Evolutionary conservation across 1,140 invertebrate species (phyloP).

Genomic region (Neocloeon triangulifer): DNA sequence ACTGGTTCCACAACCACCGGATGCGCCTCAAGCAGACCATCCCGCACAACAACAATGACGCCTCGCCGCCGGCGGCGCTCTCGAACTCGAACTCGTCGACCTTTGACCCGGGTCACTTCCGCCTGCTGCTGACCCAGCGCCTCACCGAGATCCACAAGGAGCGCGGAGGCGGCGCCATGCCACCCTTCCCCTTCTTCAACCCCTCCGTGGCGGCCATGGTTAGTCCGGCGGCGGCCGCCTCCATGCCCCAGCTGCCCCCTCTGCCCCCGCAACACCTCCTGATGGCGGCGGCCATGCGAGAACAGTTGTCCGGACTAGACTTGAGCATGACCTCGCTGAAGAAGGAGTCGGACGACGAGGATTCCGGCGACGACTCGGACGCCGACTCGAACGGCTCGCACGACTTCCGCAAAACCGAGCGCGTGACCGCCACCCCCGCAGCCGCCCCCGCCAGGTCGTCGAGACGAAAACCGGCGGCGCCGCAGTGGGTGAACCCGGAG

Average conservation of each 20-base stretch:
- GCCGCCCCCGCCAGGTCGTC: slow-evolving; percentile 24
- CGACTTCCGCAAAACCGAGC: slow-evolving; percentile 17
- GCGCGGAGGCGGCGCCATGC: slow-evolving; percentile 29
- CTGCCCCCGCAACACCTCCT: too few relatives aligned
- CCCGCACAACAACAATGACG: too few relatives aligned
- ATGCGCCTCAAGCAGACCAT: slow-evolving; percentile 78
- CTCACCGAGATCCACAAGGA: slow-evolving; percentile 67
- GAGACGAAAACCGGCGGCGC: slow-evolving; percentile 76
- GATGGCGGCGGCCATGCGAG: slow-evolving; percentile 11
- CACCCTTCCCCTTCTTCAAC: slow-evolving; percentile 5
- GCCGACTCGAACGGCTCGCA: slow-evolving; percentile 39
- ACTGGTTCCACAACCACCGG: slow-evolving; percentile 99
- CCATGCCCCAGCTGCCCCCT: too few relatives aligned
- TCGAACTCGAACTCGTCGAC: slow-evolving; percentile 30
- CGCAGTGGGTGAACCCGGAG: slow-evolving; percentile 91
- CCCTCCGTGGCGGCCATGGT: slow-evolving; percentile 5
- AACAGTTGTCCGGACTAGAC: slow-evolving; percentile 55
- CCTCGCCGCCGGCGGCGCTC: slow-evolving; percentile 41
- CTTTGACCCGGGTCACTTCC: slow-evolving; percentile 79
- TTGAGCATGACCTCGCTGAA: slow-evolving; percentile 55
- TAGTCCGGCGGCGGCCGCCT: slow-evolving; percentile 1
- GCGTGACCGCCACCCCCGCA: slow-evolving; percentile 19
- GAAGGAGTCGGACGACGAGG: slow-evolving; percentile 43
- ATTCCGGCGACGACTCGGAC: slow-evolving; percentile 47
- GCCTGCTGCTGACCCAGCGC: slow-evolving; percentile 65